phyloP scores from a whole-genome alignment of 2,888 invertebrate genomes.

The Folsomia manolachei region DNA sequence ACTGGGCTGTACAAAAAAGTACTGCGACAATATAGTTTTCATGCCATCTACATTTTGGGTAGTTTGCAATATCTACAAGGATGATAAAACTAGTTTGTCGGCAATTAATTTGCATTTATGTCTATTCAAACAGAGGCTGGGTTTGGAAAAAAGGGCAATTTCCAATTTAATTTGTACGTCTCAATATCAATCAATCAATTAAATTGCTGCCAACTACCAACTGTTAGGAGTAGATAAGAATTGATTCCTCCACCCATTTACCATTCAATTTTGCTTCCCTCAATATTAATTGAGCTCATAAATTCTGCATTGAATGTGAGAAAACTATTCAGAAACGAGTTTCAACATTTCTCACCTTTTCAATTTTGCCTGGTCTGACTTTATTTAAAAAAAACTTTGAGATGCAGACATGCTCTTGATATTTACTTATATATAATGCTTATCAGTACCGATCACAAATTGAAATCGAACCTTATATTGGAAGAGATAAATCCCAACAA shows the following conservation, averaged over 20 bases:
- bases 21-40: too few species aligned
- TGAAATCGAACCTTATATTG: conserved; percentile 82
- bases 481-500: conserved; percentile 75
- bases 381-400: background rate
- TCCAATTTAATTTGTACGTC: background rate
- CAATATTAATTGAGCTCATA: background rate
- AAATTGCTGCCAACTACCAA: background rate
- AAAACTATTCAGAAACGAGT: too few species aligned
- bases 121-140: too few species aligned
- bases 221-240: background rate
- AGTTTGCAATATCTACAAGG: too few species aligned
- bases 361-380: background rate
- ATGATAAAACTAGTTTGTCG: too few species aligned
- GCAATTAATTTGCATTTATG: background rate
- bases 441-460: conserved; percentile 51
- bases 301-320: background rate
- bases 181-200: background rate
- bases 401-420: background rate
- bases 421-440: too few species aligned
- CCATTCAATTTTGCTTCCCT: background rate
- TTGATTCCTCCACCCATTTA: background rate
- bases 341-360: too few species aligned
- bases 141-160: background rate
- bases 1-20: too few species aligned
- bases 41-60: too few species aligned